These are phyloP conservation scores for Centropristis striata DNA, from an alignment of 2,113 vertebrate genomes.

Conservation along the genomic window DNA sequence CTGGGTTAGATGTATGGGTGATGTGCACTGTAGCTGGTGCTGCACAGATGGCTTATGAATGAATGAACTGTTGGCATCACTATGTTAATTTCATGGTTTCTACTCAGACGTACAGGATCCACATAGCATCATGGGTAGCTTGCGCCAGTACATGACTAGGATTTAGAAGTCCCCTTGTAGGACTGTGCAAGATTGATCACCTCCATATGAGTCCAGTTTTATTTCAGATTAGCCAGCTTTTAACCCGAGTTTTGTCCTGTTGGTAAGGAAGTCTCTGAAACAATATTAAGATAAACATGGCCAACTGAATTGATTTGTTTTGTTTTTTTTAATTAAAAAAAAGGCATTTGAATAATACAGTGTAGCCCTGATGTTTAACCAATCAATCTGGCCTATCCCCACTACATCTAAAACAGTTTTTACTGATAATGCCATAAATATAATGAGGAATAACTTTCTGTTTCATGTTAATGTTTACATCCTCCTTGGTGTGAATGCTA, in stretches of 20 bases:
- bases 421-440: too few relatives aligned
- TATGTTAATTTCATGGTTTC: not conserved
- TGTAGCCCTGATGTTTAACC: not conserved
- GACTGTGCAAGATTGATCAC: too few relatives aligned
- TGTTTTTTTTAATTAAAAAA: too few relatives aligned
- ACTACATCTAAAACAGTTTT: too few relatives aligned
- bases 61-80: slow-evolving; percentile 5
- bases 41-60: not conserved
- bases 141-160: not conserved
- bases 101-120: not conserved
- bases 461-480: not conserved
- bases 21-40: not conserved
- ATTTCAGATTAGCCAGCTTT: not conserved
- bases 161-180: not conserved
- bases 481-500: too few relatives aligned
- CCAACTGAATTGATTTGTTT: too few relatives aligned
- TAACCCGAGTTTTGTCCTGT: not conserved
- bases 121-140: not conserved
- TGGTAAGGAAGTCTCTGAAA: not conserved
- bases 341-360: too few relatives aligned
- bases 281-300: too few relatives aligned
- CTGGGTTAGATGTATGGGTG: not conserved
- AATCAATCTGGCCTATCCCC: not conserved
- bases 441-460: too few relatives aligned
- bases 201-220: not conserved